Base-by-base conservation (phyloP, 30 jellyfish, hydroid and myxozoan species). In the Haliclystus octoradiatus region DNA sequence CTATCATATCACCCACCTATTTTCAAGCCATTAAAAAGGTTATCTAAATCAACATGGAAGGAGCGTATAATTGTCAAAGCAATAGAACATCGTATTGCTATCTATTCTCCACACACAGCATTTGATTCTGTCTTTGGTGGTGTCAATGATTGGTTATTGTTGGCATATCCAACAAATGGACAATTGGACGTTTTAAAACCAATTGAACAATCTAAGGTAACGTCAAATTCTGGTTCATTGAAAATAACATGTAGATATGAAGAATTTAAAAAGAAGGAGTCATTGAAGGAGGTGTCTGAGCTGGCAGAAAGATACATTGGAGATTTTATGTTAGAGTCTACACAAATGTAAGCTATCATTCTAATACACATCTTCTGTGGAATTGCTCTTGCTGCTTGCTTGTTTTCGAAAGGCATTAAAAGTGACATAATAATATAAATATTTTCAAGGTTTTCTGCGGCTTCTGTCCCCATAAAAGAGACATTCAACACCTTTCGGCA, bases 1-100 rank as follows among this genome's bases (percentile, higher is more conserved):
- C 69, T 92, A 3, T 92, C 95, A 1, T 92, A 92, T 66, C 99
- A 92, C 52, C 99, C 99, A 49, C 96, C 96, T 1, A 75, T 92
- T 32, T 92, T 92, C 50, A 65, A 31, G 49, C 81, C 94, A 2
- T 34, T 92, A 24, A 92, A 92, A 62, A 25, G 94, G 29, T 28
- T 92, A 23, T 49, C 83, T 0, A 93, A 80, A 62, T 77, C 78
- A 3, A 71, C 69, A 24, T 83, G 96, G 96, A 84, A 92, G 53
- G 93, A 92, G 60, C 52, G 94, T 50, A 66, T 92, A 2, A 27
- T 83, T 28, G 66, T 69, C 13, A 83, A 74, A 52, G 80, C 92
- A 3, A n/a, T 85, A 13, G 96, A 83, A 79, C 74, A 92, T 46
- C 78, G 94, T 24, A 80, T 92, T 26, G 96, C 95, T 2, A 71